Base-by-base conservation (phyloP, 2,797 vertebrate species). In the Muraenolepis orangiensis region DNA sequence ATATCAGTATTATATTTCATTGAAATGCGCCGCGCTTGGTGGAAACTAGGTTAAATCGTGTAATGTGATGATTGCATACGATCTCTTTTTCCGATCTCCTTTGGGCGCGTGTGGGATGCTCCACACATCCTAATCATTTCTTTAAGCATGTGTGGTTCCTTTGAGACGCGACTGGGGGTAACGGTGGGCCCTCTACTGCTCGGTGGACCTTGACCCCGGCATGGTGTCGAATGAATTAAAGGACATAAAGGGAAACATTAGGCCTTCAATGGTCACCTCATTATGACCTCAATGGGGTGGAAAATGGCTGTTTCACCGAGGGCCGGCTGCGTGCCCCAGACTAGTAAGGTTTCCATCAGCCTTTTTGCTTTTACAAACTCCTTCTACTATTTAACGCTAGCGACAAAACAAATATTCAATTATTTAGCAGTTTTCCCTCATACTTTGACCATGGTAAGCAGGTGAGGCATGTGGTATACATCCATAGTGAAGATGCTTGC, bases 221-320 rank as follows among this genome's bases (percentile, higher is more conserved):
- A 68, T 32, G 74, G 66, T 70, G 61, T 76, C 36, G 73, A 71
- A 77, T 78, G 75, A 83, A 80, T 88, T 83, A 64, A 89, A 70
- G 77, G 68, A 72, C 77, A 73, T 86, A 86, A 86, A 80, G 83
- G 85, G 80, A 80, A 69, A 61, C 82, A 81, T 87, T 79, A 82
- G 69, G 74, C 78, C 61, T 77, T 82, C 67, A 7, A 70, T 80
- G 75, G 73, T 81, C 81, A 79, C 73, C 84, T 90, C 87, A 91
- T 91, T 90, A 85, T 89, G 87, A 76, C 76, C 81, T 88, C 87
- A 91, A 91, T 92, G 87, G 86, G 72, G 82, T 87, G 88, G 88
- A 91, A 91, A 88, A 85, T 78, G 79, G 74, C 73, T 70, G 23
- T 66, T 74, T 20, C 26, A 71, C 75, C 70, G 69, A 69, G 74